phyloP scores from a whole-genome alignment of 2,888 invertebrate species.

The Oasisia sp. region DNA sequence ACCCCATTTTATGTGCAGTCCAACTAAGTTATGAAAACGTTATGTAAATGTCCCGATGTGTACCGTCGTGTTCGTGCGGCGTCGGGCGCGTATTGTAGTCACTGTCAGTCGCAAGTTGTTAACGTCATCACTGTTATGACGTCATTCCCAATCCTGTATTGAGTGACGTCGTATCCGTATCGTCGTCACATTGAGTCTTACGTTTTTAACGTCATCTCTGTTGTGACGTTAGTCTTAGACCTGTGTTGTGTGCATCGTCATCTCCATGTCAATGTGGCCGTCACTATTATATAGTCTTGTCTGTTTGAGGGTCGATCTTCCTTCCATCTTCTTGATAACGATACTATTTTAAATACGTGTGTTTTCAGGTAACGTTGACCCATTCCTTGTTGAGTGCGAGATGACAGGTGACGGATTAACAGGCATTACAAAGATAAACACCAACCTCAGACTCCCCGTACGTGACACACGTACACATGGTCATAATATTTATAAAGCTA shows the following conservation, averaged over 20 bases:
- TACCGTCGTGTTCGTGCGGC: neutral
- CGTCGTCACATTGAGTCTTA: neutral
- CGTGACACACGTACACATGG: neutral
- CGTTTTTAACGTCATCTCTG: neutral
- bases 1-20: too few relatives aligned
- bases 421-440: constrained; percentile 27
- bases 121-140: neutral
- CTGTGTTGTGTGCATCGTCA: too few relatives aligned
- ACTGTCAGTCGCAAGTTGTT: neutral
- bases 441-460: neutral
- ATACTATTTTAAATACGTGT: neutral
- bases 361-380: constrained; percentile 30
- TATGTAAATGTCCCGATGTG: neutral
- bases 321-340: too few relatives aligned
- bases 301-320: too few relatives aligned
- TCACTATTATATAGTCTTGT: too few relatives aligned
- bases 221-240: neutral
- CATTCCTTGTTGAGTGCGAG: constrained; percentile 30
- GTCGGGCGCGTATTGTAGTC: neutral
- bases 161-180: neutral
- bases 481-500: too few relatives aligned
- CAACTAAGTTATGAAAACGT: too few relatives aligned
- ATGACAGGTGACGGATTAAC: constrained; percentile 18
- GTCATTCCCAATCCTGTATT: neutral
- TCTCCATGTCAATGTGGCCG: too few relatives aligned